Base-by-base conservation (phyloP, 1,140 invertebrate species). In the Drosophila serrata region DNA sequence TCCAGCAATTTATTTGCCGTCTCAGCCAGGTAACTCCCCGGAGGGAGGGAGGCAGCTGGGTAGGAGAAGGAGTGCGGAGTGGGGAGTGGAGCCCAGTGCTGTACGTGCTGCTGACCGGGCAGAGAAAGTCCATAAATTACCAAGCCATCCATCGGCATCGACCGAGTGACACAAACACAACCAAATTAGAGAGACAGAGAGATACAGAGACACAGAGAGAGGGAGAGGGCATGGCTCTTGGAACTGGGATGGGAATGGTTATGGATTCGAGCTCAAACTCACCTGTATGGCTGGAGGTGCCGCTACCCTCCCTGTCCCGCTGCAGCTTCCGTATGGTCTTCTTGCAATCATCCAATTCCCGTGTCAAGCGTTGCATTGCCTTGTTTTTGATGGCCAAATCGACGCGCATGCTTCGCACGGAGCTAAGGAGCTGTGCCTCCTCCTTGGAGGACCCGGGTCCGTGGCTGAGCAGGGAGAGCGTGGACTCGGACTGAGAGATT, bases 371-470 rank as follows among this genome's bases (percentile, higher is more conserved):
- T 24, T 93, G 92, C 40, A 96, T 94, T 2, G 94, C 94, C 70
- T 96, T 96, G 61, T 97, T 96, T 82, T 96, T 96, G 35, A 95
- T 95, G 8, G 94, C 93, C 40, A 97, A 75, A 86, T 97, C 96
- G 0, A 95, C 88, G 85, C 96, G 96, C 69, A 97, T 93, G 2
- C 96, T 96, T 53, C 96, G 94, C 82, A 97, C 96, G 0, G 96
- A 97, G 0, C 96, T 96, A 13, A 97, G 90, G 9, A 97, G 92
- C 93, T 97, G 96, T 6, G 95, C 94, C 67, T 97, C 96, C 78
- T 96, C 95, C 91, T 96, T 96, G 0, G 79, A 68, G 43, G 53
- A 8, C 1, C 61, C 45, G 9, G 59, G 39, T 5, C 79, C 65
- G 31, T 74, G 53, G 74, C 79, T 55, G 49, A 77, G 79, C 53